Base-by-base conservation (phyloP, 2,797 vertebrate species). In the Picus viridis region DNA sequence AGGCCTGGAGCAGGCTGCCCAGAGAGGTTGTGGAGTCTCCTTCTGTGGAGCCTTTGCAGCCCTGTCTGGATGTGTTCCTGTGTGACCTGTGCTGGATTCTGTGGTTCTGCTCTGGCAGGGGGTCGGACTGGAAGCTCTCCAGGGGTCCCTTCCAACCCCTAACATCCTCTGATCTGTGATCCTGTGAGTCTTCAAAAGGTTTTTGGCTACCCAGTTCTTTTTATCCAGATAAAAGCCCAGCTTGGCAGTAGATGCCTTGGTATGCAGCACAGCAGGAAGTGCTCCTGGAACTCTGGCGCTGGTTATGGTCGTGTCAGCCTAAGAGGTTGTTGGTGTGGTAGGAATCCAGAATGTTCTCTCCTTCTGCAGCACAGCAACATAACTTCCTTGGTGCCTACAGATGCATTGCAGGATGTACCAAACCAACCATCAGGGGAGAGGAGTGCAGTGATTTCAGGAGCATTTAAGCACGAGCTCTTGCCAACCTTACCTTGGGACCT, bases 391-490 rank as follows among this genome's bases (percentile, higher is more conserved):
- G 72, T 88, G 43, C 47, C 54, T 87, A 68, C 68, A 16, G 6
- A 20, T 13, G 24, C 39, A 24, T 4, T 51, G 6, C 6, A 34
- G 32, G 27, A n/a, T 0, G 1, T 58, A 7, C 57, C 20, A 57
- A n/a, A 53, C 39, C 59, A 32, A 3, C 27, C 29, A 18, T 24
- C 80, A 57, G 29, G 78, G 36, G 11, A 32, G 67, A 8, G 1
- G 4, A 30, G 45, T 13, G n/a, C 69, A 58, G 49, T 30, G 29
- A 39, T 29, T 30, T 51, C 0, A 1, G 57, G 24, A 59, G 24
- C 8, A 5, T 71, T 80, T 39, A 29, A 77, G 18, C 8, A 2
- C 12, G 3, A 27, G 53, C 56, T 27, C 2, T 27, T 18, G 36
- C 29, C 69, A 16, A 34, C n/a, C 54, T 75, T 47, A 78, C 61